Evolutionary conservation across 2,797 vertebrate species (phyloP).

Genomic region (Trematomus bernacchii): DNA sequence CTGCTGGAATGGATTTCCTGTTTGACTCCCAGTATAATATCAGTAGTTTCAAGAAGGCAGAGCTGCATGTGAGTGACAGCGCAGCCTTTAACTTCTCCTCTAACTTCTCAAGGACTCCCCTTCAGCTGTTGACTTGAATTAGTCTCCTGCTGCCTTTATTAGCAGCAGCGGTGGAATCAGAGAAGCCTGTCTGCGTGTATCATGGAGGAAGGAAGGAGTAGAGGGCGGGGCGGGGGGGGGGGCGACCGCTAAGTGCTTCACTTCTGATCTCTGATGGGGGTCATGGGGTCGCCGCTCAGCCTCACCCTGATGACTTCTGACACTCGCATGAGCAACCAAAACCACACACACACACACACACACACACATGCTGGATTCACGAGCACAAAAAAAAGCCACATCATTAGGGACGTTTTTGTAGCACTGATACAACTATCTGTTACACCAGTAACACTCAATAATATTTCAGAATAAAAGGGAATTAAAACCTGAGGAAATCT

Average conservation of each 20-base stretch:
- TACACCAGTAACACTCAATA: no score
- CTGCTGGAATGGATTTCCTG: constrained; percentile 60
- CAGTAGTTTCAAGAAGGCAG: constrained; percentile 52
- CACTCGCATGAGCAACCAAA: constrained; percentile 74
- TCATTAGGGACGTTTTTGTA: constrained; percentile 34
- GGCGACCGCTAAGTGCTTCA: constrained; percentile 71
- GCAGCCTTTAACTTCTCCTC: constrained; percentile 39
- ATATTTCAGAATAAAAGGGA: no score
- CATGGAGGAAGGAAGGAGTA: constrained; percentile 49
- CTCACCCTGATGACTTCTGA: constrained; percentile 87
- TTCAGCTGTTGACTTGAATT: constrained; percentile 80
- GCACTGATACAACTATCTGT: no score
- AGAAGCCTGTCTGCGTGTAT: constrained; percentile 75
- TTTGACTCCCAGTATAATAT: constrained; percentile 42
- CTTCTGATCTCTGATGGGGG: constrained; percentile 83
- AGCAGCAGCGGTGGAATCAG: constrained; percentile 82
- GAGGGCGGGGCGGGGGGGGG: constrained; percentile 21
- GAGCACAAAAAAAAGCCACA: constrained; percentile 49
- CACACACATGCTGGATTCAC: constrained; percentile 21
- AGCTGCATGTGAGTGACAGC: constrained; percentile 65
- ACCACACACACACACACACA: constrained; percentile 43
- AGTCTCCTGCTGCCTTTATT: constrained; percentile 79
- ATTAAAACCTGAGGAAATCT: no score
- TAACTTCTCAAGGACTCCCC: constrained; percentile 61
- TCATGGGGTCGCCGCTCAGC: constrained; percentile 81